phyloP scores from a whole-genome alignment of 2,113 vertebrate genomes.

The Ctenodactylus gundi region DNA sequence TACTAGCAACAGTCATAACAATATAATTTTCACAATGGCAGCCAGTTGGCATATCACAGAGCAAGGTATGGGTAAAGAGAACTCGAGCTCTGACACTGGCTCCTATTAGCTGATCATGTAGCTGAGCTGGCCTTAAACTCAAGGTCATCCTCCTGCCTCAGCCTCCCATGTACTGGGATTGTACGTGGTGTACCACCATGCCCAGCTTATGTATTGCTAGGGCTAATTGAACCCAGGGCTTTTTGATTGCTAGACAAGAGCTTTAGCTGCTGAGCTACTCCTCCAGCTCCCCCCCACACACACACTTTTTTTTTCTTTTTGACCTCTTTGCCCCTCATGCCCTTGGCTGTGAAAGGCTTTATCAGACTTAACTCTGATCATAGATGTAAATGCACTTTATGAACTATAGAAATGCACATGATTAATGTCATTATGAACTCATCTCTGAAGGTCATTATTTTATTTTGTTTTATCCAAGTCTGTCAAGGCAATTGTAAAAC shows the following conservation, averaged over 20 bases:
- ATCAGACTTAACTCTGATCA: not conserved
- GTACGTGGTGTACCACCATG: too few species aligned
- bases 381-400: not conserved
- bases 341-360: not conserved
- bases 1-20: not conserved
- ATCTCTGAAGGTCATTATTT: not conserved
- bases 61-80: not conserved
- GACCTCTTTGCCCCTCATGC: not conserved
- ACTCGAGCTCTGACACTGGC: not conserved
- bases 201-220: too few species aligned
- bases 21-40: not conserved
- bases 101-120: not conserved
- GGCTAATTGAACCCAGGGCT: too few species aligned
- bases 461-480: slow-evolving; percentile 2
- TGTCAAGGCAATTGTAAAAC: not conserved
- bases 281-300: too few species aligned
- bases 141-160: too few species aligned
- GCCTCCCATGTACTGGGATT: too few species aligned
- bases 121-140: too few species aligned
- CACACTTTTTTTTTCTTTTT: too few species aligned
- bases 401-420: not conserved
- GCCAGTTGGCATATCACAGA: not conserved
- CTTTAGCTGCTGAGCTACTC: too few species aligned
- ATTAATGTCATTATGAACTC: slow-evolving; percentile 28
- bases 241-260: too few species aligned